Evolutionary conservation across 1,140 invertebrate genomes (phyloP), one percentile per base, ranked within the genome.

Genomic region (Orussus abietinus): DNA sequence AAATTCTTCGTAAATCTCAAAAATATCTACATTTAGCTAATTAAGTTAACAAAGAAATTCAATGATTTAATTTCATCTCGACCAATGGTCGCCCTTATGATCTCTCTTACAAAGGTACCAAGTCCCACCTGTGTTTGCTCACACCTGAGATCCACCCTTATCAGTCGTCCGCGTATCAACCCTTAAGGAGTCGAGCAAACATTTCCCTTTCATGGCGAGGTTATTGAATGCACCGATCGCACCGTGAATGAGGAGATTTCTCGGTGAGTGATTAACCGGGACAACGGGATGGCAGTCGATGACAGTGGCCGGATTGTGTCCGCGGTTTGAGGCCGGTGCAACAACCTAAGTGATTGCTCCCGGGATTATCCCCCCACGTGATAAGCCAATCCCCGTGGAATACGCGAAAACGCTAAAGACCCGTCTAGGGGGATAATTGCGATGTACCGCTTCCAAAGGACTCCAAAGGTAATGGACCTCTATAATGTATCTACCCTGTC

Each of bases 71-170:
- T 28, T 28, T 3, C 10, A 3, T 28, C 12, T 10, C 25, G 10
- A 12, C 25, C 10, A 12, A 28, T 28, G n/a, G n/a, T n/a, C n/a
- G n/a, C n/a, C n/a, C n/a, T n/a, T n/a, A n/a, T n/a, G n/a, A 25
- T 31, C 20, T 11, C 18, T n/a, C 5, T 3, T 41, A 9, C 32
- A 30, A 31, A 38, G 19, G 37, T 11, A 38, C 38, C 18, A 19
- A 7, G 30, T 21, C 11, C 47, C 69, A 72, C 69, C 69, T 72
- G 69, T 72, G 65, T 72, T 72, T 72, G 51, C 65, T 54, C 46
- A 44, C 64, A 64, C 64, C 57, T 65, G 63, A 67, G 66, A 63
- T 59, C 53, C 32, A 9, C 13, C 33, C 7, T 41, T 18, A 9
- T 20, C 38, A 15, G 22, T 17, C 31, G 17, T 7, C 31, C 31